Conservation (phyloP, 2,113 vertebrate species). For the Rhabdornis inornatus region DNA sequence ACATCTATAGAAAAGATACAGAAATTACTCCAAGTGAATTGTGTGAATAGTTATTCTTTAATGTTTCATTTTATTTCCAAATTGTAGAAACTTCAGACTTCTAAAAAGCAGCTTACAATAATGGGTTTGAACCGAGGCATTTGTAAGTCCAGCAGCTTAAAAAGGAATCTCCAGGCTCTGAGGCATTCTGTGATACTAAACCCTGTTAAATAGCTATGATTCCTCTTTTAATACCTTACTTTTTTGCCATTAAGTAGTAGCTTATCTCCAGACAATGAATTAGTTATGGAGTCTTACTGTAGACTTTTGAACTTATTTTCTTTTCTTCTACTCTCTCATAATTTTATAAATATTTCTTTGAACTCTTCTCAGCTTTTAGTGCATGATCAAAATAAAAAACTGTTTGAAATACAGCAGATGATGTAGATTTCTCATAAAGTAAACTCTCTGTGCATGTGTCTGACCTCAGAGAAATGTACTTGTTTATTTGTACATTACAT, state of each 20-base stretch:
- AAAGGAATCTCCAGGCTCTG: neutral
- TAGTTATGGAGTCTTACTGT: neutral
- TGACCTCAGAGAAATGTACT: conserved; percentile 13
- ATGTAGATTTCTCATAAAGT: neutral
- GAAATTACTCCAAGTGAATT: neutral
- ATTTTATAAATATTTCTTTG: neutral
- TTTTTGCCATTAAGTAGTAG: neutral
- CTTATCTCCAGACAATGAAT: neutral
- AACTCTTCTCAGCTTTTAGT: neutral
- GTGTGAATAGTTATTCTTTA: neutral
- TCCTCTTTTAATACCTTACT: neutral
- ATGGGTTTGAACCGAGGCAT: neutral
- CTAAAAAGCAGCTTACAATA: neutral
- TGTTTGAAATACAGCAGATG: conserved; percentile 2
- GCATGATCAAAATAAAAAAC: neutral
- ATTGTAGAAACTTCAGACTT: neutral
- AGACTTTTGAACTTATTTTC: neutral
- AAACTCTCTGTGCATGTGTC: neutral
- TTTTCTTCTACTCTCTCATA: neutral
- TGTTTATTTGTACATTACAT: conserved; percentile 17
- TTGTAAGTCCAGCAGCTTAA: neutral
- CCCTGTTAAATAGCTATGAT: neutral
- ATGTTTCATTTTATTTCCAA: neutral
- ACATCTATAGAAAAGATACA: neutral
- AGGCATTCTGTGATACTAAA: neutral